Evolutionary conservation across 2,797 vertebrate species (phyloP), one percentile per base, ranked within the genome.

Genomic region (Thaleichthys pacificus): DNA sequence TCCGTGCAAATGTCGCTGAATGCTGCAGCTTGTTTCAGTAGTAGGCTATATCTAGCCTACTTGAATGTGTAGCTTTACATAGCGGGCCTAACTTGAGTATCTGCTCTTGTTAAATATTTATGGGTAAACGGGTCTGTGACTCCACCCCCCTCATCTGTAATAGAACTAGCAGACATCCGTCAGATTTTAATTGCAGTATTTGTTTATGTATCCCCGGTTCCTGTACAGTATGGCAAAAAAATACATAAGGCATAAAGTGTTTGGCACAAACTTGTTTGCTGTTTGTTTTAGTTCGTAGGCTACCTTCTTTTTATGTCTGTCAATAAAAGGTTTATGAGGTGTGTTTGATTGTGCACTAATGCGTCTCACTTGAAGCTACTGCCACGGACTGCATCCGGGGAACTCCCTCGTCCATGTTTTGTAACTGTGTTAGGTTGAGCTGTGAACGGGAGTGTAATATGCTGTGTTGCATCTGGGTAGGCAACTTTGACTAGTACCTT

Each of bases 311-410:
- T 94, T 94, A 94, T 93, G 93, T 90, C 91, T 91, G 91, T 93
- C 92, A 93, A 93, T 93, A 93, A 94, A 94, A 93, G 73, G 92
- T 93, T 94, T 94, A 94, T 91, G 93, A 93, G 93, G 92, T 93
- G 92, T 90, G 93, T 94, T 94, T 94, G 92, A 94, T 94, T 94
- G 92, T 93, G 93, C 91, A 94, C 94, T 93, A 64, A 64, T 38
- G 21, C 30, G 61, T 35, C 61, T 35, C 2, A 35, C 6, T 62
- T 17, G 24, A 62, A 30, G 5, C 61, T 19, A 51, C 49, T 14
- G 17, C 12, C 19, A 56, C 19, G 28, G 61, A 14, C 26, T 30
- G 24, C 15, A 32, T 14, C 15, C 28, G 26, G 57, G 7, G 57
- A 61, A 61, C 58, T 47, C 42, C 42, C 42, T 47, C 9, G 9